Conservation (phyloP, 2,113 vertebrate genomes). For the Chiloscyllium plagiosum region DNA sequence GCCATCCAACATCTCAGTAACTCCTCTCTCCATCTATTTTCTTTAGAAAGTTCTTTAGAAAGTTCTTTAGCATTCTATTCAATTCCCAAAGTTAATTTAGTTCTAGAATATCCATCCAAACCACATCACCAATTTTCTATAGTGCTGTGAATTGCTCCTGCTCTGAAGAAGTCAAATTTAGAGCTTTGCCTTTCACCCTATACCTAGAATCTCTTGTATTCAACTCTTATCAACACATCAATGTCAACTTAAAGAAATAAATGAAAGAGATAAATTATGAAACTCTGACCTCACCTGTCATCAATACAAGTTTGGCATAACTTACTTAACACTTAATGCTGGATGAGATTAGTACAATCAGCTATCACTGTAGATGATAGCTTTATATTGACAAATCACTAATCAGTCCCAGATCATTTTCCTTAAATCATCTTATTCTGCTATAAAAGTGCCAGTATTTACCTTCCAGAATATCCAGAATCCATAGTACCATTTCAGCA, state of each 20-base stretch:
- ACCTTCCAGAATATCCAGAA: constrained; percentile 38
- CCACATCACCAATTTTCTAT: neutral
- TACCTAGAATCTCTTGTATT: neutral
- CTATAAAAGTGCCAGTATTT: neutral
- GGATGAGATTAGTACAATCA: neutral
- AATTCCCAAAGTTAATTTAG: neutral
- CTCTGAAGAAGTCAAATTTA: neutral
- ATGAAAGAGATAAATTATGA: neutral
- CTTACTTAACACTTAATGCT: neutral
- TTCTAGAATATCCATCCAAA: neutral
- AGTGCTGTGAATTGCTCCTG: neutral
- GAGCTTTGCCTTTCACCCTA: neutral
- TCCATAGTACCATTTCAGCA: constrained; percentile 36
- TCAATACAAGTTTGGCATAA: neutral
- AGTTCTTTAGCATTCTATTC: neutral
- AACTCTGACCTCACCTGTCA: neutral
- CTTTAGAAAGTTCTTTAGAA: neutral
- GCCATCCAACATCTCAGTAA: neutral
- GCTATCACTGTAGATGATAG: neutral
- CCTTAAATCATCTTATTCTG: neutral
- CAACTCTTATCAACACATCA: neutral
- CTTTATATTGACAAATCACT: neutral
- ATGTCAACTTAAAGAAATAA: neutral
- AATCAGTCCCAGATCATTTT: neutral
- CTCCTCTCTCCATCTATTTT: neutral